Conservation (phyloP, 2,888 invertebrate species). For the Augochlorella aurata region DNA sequence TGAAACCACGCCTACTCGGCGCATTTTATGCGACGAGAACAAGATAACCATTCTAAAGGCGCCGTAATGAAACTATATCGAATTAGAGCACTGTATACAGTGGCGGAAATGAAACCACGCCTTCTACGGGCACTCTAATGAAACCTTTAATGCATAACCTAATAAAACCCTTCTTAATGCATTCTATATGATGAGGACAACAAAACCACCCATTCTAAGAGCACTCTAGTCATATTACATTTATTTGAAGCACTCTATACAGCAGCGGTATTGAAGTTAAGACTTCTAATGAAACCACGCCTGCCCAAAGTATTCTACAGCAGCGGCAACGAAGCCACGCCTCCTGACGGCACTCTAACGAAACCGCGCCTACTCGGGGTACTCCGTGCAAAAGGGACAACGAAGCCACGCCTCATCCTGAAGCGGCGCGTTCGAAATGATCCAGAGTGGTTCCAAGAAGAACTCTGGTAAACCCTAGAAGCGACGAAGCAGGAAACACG, state of each 20-base stretch:
- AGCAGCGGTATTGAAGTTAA: background rate
- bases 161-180: too few relatives aligned
- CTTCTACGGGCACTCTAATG: background rate
- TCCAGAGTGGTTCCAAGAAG: background rate
- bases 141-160: too few relatives aligned
- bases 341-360: background rate
- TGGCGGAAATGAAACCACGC: background rate
- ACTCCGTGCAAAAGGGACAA: background rate
- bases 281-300: background rate
- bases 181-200: too few relatives aligned
- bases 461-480: background rate
- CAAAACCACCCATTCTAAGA: too few relatives aligned
- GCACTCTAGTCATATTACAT: background rate
- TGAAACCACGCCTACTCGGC: background rate
- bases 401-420: background rate
- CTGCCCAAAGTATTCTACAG: background rate
- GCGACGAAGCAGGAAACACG: background rate
- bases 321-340: background rate
- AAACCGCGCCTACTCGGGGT: background rate
- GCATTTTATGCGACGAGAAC: background rate
- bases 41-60: background rate
- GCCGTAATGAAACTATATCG: too few relatives aligned
- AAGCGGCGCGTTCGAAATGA: background rate
- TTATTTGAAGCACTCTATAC: too few relatives aligned
- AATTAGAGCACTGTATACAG: too few relatives aligned